Evolutionary conservation across 2,888 invertebrate genomes (phyloP), one percentile per base, ranked within the genome.

Genomic region (Dicyrtomina minuta): DNA sequence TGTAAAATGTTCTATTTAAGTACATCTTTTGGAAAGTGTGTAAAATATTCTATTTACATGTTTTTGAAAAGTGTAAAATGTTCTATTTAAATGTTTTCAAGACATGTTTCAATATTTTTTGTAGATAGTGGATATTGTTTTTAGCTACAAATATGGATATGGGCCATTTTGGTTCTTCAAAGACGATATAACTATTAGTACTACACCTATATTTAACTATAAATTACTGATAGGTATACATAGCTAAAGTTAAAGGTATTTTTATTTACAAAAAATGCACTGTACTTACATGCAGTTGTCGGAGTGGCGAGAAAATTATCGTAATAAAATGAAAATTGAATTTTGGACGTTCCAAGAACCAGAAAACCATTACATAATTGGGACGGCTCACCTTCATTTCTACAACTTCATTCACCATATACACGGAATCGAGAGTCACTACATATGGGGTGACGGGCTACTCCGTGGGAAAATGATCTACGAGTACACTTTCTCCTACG

Each of bases 291-390:
- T n/a, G n/a, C n/a, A 73, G 73, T 44, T 75, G 17, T 72, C 73
- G 2, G 72, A 71, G 60, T 41, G 58, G 58, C 64, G 75, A 17
- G 70, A 70, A 24, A 68, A 74, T 55, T 70, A 72, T 5, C 6
- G 26, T 2, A 77, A 77, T 49, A 67, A 61, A 22, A 41, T 77
- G 20, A 64, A 66, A 5, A 24, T 77, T 15, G 75, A 77, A 55
- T 20, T 75, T 0, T 77, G 77, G 77, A 69, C 72, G n/a, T 77
- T 75, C 62, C 75, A 77, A 70, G 73, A 75, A 53, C 77, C 77
- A 10, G 74, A 74, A 15, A 56, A 62, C 1, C 77, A 77, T 41
- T 77, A 70, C 51, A 71, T 75, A 12, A 69, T 74, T 44, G 74
- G 75, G 17, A 15, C 68, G 8, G 27, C 55, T 1, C 68, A 73